phyloP scores from a whole-genome alignment of 2,797 vertebrate species.

The Silurus lanzhouensis region DNA sequence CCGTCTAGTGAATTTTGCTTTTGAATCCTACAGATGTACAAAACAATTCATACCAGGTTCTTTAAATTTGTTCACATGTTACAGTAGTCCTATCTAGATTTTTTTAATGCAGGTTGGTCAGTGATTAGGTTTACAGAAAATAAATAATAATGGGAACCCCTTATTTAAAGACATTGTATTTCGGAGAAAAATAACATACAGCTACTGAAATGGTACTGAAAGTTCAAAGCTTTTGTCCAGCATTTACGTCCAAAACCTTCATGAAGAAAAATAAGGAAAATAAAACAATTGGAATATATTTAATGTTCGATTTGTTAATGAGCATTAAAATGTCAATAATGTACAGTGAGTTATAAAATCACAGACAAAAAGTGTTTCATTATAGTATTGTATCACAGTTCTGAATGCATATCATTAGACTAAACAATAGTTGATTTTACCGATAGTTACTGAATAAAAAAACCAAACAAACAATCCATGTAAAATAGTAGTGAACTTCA shows the following conservation, averaged over 20 bases:
- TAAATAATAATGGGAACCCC: neutral
- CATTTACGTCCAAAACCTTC: neutral
- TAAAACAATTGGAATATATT: neutral
- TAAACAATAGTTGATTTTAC: too few relatives aligned
- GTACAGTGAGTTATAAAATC: neutral
- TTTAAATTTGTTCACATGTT: neutral
- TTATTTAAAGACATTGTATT: neutral
- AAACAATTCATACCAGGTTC: neutral
- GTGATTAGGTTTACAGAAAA: neutral
- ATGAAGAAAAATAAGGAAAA: neutral
- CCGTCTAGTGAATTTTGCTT: neutral
- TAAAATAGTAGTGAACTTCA: too few relatives aligned
- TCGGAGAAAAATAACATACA: neutral
- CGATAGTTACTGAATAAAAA: too few relatives aligned
- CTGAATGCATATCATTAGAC: neutral
- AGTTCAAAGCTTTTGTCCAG: neutral
- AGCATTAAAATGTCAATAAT: neutral
- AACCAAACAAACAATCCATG: too few relatives aligned
- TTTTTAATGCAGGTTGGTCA: neutral
- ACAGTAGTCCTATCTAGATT: too few relatives aligned
- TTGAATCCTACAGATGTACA: neutral
- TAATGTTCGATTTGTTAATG: neutral
- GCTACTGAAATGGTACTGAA: neutral
- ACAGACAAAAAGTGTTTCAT: neutral
- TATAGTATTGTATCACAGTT: neutral